Base-by-base conservation (phyloP, 2,113 vertebrate species). In the Perca flavescens region DNA sequence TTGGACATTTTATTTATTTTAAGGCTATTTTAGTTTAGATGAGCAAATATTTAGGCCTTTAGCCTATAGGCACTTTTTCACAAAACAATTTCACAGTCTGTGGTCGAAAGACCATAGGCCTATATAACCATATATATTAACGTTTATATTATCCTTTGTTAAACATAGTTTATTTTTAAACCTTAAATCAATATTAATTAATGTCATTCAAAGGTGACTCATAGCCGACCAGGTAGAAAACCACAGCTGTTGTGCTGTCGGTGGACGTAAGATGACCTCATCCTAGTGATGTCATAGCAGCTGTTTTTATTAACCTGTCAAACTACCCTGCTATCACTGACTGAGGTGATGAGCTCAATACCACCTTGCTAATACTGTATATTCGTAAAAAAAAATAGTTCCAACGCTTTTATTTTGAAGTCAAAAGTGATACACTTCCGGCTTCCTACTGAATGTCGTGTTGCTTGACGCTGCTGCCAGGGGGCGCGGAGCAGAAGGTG, bases 391-490 rank as follows among this genome's bases (percentile, higher is more conserved):
- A 17, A 25, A 47, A 15, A 36, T 2, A n/a, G 22, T 52, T 17
- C 17, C 31, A 14, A 13, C 5, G 60, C 68, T 76, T 89, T 90
- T 91, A 86, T 75, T 92, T 72, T 93, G 92, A 86, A 89, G 50
- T 56, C 8, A 19, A 56, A 28, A 3, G 10, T 25, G 22, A 14
- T 0, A 1, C 17, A 53, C 31, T 75, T 77, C 90, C 80, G 50
- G n/a, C 1, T 56, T 50, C 78, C 10, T 14, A 31, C 52, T 60
- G n/a, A 9, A 11, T 4, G 14, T 49, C 10, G 21, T 1, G 3
- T 6, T 1, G 2, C 67, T 91, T 86, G 77, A 87, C 54, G 74
- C 17, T 52, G 50, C 69, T 49, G 58, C 67, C 52, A 69, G 17
- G 57, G 19, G n/a, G n/a, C 14, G 40, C 31, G 6, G 60, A 15